Conservation (phyloP, 2,888 invertebrate genomes). For the Latheticus oryzae region DNA sequence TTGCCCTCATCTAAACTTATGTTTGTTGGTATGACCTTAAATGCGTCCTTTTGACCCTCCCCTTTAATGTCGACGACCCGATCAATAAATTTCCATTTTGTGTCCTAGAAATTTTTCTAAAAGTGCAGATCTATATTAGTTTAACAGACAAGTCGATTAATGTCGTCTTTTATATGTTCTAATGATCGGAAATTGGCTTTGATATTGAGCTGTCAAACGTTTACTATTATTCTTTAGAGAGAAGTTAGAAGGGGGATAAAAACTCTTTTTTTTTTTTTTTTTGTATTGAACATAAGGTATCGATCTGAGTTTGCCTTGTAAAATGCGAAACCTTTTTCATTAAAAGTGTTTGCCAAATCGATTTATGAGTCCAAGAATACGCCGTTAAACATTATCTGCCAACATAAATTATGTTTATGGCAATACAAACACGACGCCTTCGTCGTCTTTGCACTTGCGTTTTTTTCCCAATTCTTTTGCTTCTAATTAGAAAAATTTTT, state of each 20-base stretch:
- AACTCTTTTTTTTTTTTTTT: no score
- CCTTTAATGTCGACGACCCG: constrained; percentile 29
- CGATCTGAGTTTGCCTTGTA: constrained; percentile 38
- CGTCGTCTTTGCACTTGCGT: no score
- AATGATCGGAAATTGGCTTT: constrained; percentile 45
- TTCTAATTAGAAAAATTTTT: constrained; percentile 47
- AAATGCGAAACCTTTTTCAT: constrained; percentile 52
- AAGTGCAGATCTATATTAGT: no score
- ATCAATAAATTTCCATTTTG: constrained; percentile 38
- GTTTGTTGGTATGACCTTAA: constrained; percentile 13
- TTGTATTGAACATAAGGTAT: constrained; percentile 5
- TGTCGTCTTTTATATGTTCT: constrained; percentile 43
- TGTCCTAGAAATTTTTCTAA: no score
- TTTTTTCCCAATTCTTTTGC: no score
- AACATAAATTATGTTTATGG: constrained; percentile 53
- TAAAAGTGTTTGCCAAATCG: constrained; percentile 54
- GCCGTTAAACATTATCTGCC: constrained; percentile 50
- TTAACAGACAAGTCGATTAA: no score
- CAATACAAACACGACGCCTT: constrained; percentile 48
- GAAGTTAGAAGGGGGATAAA: constrained; percentile 3
- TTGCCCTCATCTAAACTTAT: constrained; percentile 45
- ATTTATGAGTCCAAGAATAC: constrained; percentile 50
- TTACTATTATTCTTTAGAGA: no score
- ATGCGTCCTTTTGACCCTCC: constrained; percentile 24
- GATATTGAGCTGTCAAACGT: no score